Conservation (phyloP, 1,140 invertebrate genomes). For the Euwallacea similis region DNA sequence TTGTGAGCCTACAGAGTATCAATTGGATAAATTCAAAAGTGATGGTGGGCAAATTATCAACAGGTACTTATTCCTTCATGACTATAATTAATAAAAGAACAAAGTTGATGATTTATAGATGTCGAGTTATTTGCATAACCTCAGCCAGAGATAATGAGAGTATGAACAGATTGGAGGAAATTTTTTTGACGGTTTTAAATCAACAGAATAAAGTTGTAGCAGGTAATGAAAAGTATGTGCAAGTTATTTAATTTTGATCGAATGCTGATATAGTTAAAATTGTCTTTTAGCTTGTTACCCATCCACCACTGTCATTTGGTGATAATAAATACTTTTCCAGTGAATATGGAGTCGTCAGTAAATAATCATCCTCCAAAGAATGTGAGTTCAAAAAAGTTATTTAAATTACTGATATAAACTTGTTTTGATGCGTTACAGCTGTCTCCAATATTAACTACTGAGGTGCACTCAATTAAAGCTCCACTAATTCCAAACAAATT, state of each 20-base stretch:
- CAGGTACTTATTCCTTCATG: conserved; percentile 12
- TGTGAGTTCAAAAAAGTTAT: conserved; percentile 26
- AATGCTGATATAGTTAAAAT: neutral
- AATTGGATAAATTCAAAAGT: conserved; percentile 52
- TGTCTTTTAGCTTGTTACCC: conserved; percentile 64
- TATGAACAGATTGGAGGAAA: conserved; percentile 81
- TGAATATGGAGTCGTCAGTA: conserved; percentile 73
- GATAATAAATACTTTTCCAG: conserved; percentile 84
- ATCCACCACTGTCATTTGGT: conserved; percentile 88
- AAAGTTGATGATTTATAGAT: conserved; percentile 18
- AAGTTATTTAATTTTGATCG: neutral
- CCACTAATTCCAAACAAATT: conserved; percentile 66
- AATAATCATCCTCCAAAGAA: conserved; percentile 63
- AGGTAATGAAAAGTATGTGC: conserved; percentile 28
- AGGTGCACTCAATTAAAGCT: conserved; percentile 72
- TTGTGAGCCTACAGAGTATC: conserved; percentile 77
- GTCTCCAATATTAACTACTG: conserved; percentile 65
- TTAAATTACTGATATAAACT: neutral
- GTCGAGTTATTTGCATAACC: conserved; percentile 84
- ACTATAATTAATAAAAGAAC: neutral
- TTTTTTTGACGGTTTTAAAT: conserved; percentile 74
- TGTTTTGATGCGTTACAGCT: conserved; percentile 56
- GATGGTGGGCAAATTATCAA: conserved; percentile 38
- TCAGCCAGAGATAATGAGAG: conserved; percentile 81
- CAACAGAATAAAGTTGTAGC: conserved; percentile 78